Evolutionary conservation across 1,140 invertebrate genomes (phyloP).

Genomic region (Scylla paramamosain): DNA sequence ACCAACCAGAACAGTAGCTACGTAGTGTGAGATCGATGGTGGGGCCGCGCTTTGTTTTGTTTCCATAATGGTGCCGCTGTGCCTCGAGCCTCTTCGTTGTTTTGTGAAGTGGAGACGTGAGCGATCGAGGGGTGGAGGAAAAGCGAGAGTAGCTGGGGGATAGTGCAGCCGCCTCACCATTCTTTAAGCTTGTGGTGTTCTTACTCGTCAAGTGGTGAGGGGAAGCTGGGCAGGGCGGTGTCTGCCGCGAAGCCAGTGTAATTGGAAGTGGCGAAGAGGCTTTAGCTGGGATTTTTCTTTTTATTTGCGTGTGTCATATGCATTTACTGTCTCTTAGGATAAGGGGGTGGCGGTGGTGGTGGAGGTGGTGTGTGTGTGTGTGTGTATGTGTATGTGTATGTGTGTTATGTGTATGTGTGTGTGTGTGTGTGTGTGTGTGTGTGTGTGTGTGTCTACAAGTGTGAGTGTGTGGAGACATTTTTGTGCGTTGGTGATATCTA

Average conservation of each 20-base stretch:
- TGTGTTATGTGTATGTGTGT: too few species aligned
- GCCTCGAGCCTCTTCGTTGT: background rate
- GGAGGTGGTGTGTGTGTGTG: background rate
- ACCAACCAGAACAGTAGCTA: background rate
- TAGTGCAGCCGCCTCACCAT: background rate
- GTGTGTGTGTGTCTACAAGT: too few species aligned
- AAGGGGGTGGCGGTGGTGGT: background rate
- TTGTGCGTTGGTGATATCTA: too few species aligned
- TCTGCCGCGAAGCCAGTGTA: background rate
- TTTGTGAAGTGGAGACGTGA: background rate
- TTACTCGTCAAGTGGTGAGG: background rate
- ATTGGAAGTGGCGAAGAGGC: background rate
- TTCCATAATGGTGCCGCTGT: background rate
- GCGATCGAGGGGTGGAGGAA: background rate
- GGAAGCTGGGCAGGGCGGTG: background rate
- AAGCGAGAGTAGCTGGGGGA: background rate
- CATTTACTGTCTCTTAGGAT: background rate
- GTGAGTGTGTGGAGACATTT: too few species aligned
- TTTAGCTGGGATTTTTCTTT: background rate
- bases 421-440: too few species aligned
- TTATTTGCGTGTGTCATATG: too few species aligned
- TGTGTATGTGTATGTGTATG: too few species aligned
- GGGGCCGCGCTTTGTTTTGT: background rate
- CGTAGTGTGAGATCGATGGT: background rate
- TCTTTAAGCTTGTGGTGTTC: background rate